These are phyloP conservation scores for Hydrotaea diabolus DNA, from an alignment of 2,888 invertebrate species.

Conservation along the genomic window DNA sequence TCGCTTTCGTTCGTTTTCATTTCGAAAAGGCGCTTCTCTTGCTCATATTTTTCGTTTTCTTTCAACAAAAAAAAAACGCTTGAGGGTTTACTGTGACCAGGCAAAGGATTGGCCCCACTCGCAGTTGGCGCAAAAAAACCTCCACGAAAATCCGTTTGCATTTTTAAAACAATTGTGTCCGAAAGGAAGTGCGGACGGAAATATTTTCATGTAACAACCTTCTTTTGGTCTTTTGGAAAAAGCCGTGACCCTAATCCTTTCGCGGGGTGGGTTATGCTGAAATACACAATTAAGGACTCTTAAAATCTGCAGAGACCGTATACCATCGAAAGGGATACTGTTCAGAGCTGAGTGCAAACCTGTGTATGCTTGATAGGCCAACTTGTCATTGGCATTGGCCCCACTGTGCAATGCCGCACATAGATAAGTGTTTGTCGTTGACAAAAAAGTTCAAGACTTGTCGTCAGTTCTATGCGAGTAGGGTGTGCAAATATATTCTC, in stretches of 20 bases:
- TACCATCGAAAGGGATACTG: background rate
- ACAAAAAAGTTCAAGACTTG: too few species aligned
- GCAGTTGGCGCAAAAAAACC: background rate
- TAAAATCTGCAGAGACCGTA: background rate
- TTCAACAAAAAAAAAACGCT: slow-evolving; percentile 1
- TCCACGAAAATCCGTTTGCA: background rate
- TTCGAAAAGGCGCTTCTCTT: background rate
- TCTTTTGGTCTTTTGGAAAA: background rate
- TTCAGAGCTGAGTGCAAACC: background rate
- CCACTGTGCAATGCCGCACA: too few species aligned
- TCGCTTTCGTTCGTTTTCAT: background rate
- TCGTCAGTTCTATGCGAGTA: too few species aligned
- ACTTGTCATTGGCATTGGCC: too few species aligned
- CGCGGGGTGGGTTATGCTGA: background rate
- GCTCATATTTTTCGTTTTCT: background rate
- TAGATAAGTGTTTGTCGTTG: too few species aligned
- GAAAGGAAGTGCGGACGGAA: background rate
- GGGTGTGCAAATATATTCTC: background rate
- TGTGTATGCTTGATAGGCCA: too few species aligned
- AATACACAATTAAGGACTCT: background rate
- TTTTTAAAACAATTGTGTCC: slow-evolving; percentile 15
- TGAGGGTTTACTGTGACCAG: background rate
- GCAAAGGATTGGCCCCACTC: background rate
- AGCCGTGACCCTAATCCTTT: slow-evolving; percentile 5
- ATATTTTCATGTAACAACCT: slow-evolving; percentile 7